phyloP scores from a whole-genome alignment of 30 jellyfish, hydroid and myxozoan species.

The Aurelia coerulea region DNA sequence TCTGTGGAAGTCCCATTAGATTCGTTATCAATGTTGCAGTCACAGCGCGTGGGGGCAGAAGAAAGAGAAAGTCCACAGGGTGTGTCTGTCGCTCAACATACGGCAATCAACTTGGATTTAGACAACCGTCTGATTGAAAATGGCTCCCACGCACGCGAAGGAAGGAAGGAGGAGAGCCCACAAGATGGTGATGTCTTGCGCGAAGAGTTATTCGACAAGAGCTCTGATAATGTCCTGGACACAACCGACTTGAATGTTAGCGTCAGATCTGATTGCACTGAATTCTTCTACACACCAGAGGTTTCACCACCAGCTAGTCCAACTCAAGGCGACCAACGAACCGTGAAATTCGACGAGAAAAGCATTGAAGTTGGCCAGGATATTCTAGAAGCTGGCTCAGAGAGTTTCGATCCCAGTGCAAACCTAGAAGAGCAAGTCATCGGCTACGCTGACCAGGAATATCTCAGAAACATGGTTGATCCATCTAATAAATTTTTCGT shows the following conservation, averaged over 20 bases:
- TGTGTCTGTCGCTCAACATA: not conserved
- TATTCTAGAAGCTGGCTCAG: slow-evolving; percentile 26
- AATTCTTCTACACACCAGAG: slow-evolving; percentile 69
- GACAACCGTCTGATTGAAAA: not conserved
- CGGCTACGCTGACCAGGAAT: slow-evolving; percentile 53
- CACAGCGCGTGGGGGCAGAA: too few relatives aligned
- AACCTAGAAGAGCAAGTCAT: slow-evolving; percentile 36
- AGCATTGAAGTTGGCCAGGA: slow-evolving; percentile 62
- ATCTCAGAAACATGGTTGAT: slow-evolving; percentile 53
- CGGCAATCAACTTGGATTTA: not conserved
- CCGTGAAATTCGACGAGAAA: slow-evolving; percentile 50
- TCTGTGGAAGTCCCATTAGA: too few relatives aligned
- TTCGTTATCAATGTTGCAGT: too few relatives aligned
- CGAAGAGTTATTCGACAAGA: slow-evolving; percentile 15
- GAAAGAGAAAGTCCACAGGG: too few relatives aligned
- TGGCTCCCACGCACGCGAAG: not conserved
- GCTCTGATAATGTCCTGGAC: not conserved
- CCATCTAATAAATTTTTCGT: slow-evolving; percentile 61
- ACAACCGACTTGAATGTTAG: slow-evolving; percentile 39
- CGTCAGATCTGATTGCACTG: slow-evolving; percentile 66
- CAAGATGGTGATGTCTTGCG: not conserved
- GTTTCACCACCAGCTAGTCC: slow-evolving; percentile 43
- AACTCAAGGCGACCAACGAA: slow-evolving; percentile 2
- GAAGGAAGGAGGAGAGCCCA: not conserved
- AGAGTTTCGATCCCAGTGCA: not conserved